Conservation (phyloP, 2,888 invertebrate genomes). For the Cantharis nigra region DNA sequence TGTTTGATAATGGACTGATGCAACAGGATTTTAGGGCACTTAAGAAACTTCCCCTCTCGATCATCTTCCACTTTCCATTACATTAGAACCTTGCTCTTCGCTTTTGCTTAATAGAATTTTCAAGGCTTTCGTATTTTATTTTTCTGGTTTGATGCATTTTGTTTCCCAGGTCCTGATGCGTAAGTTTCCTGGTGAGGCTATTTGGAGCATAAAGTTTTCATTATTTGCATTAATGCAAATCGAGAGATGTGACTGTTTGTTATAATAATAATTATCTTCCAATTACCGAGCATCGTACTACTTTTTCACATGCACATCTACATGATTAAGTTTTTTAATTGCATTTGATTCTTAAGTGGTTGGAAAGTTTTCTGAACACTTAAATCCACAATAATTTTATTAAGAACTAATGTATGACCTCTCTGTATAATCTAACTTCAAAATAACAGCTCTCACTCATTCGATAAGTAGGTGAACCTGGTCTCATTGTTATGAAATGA, state of each 20-base stretch:
- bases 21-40: background rate
- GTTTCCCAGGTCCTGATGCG: background rate
- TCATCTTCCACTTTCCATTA: background rate
- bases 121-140: background rate
- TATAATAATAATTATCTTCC: background rate
- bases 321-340: background rate
- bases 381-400: background rate
- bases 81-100: background rate
- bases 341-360: background rate
- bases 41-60: background rate
- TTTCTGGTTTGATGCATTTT: background rate
- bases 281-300: background rate
- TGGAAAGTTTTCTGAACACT: background rate
- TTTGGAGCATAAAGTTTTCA: background rate
- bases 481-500: slow-evolving; percentile 42
- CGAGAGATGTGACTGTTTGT: background rate
- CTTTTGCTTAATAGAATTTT: background rate
- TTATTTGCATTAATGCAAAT: background rate
- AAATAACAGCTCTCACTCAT: slow-evolving; percentile 43
- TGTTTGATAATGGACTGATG: background rate
- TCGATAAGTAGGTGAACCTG: slow-evolving; percentile 43
- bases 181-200: background rate
- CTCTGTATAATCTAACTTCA: background rate
- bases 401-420: slow-evolving; percentile 6
- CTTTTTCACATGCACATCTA: background rate